Evolutionary conservation across 2,113 vertebrate species (phyloP), one percentile per base, ranked within the genome.

Genomic region (Noctilio leporinus): DNA sequence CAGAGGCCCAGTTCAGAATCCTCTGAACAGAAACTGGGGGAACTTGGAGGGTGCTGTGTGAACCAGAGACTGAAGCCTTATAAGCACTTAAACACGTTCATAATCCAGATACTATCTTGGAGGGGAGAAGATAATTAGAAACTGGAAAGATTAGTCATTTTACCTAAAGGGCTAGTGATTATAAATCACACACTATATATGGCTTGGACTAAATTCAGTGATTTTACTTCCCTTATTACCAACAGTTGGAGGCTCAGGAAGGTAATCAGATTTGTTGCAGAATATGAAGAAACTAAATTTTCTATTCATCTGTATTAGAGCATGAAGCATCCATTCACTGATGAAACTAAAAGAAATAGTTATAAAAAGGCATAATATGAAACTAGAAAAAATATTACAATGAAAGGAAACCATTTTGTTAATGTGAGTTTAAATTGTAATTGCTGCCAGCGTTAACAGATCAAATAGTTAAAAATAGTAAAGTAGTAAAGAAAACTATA

Each of bases 351-450:
- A 62, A 73, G 15, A 89, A 59, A 40, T 16, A n/a, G 0, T 40
- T 77, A 82, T 28, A 38, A 77, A 81, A 67, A 81, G 2, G 2
- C 30, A 35, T 4, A 16, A 22, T 5, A 45, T 92, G 20, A 90
- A 65, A 72, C 88, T 28, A 87, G 26, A 7, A 89, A 7, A 89
- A 62, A 75, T 7, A 47, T 47, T 15, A 11, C 43, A 53, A 47
- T 49, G 28, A 57, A 91, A 90, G 53, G 38, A 72, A 86, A 53
- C 0, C 6, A 59, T 59, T 70, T 90, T 89, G 40, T 82, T 45
- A 77, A 92, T 84, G 20, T 57, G 17, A 69, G 67, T 70, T 91
- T 91, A 53, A 77, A 85, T 28, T 26, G 6, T 30, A 75, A 45
- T 51, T 40, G 20, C 24, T 1, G n/a, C n/a, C 40, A 81, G 22